These are phyloP conservation scores for Torymus auratus DNA, from an alignment of 2,888 invertebrate genomes.

Conservation along the genomic window DNA sequence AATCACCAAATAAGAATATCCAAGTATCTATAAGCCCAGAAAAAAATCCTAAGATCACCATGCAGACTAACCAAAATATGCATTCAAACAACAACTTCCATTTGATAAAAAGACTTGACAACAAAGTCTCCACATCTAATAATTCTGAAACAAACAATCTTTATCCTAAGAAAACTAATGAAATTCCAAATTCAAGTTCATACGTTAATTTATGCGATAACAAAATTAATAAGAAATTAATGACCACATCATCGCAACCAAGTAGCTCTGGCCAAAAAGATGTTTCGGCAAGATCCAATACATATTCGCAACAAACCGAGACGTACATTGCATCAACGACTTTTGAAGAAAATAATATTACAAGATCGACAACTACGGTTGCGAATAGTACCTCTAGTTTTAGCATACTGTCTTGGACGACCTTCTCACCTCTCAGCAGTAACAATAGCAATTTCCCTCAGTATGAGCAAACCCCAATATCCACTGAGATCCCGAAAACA, in stretches of 20 bases:
- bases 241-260: slow-evolving; percentile 54
- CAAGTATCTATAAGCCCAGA: slow-evolving; percentile 56
- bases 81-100: slow-evolving; percentile 51
- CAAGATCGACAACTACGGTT: slow-evolving; percentile 70
- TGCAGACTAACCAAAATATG: slow-evolving; percentile 41
- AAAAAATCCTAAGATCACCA: slow-evolving; percentile 52
- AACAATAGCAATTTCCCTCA: slow-evolving; percentile 60
- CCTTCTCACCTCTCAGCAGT: slow-evolving; percentile 65
- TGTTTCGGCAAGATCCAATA: slow-evolving; percentile 57
- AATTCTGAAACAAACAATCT: slow-evolving; percentile 59
- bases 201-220: slow-evolving; percentile 66
- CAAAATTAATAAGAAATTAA: slow-evolving; percentile 63
- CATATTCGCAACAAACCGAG: slow-evolving; percentile 60
- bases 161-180: slow-evolving; percentile 66
- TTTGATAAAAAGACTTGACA: slow-evolving; percentile 60
- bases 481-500: slow-evolving; percentile 62
- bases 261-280: slow-evolving; percentile 56
- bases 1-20: slow-evolving; percentile 55
- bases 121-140: slow-evolving; percentile 38
- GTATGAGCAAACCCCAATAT: slow-evolving; percentile 58
- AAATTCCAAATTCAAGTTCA: slow-evolving; percentile 59
- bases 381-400: slow-evolving; percentile 75
- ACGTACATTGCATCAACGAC: slow-evolving; percentile 66
- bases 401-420: slow-evolving; percentile 76
- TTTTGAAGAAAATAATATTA: slow-evolving; percentile 68